Evolutionary conservation across 2,797 vertebrate species (phyloP).

Genomic region (Philypnodon macrostomus): DNA sequence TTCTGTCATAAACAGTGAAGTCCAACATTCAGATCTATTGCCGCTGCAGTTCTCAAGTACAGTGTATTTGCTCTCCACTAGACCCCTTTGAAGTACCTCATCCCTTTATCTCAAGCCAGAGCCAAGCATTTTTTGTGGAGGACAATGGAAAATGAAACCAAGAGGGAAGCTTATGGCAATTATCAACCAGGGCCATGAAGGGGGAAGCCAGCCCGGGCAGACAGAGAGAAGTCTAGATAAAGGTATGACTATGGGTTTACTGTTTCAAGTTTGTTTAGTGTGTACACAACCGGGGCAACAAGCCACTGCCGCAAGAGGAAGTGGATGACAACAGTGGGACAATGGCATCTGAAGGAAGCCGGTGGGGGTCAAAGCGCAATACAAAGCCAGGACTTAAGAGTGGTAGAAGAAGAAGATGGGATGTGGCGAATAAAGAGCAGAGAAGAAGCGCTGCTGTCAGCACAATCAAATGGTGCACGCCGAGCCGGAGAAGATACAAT

Average conservation of each 20-base stretch:
- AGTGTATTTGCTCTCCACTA: slow-evolving; percentile 91
- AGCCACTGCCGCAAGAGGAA: slow-evolving; percentile 59
- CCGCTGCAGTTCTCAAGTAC: slow-evolving; percentile 89
- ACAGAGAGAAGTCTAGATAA: slow-evolving; percentile 41
- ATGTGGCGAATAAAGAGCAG: slow-evolving; percentile 34
- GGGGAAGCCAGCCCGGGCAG: slow-evolving; percentile 75
- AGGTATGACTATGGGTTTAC: slow-evolving; percentile 57
- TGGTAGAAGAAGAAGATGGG: slow-evolving; percentile 14
- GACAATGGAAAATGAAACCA: slow-evolving; percentile 92
- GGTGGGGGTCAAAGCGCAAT: slow-evolving; percentile 37
- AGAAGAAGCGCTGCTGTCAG: slow-evolving; percentile 71
- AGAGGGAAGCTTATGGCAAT: slow-evolving; percentile 86
- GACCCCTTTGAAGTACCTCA: slow-evolving; percentile 97
- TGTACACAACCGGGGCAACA: slow-evolving; percentile 57
- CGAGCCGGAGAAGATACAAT: slow-evolving; percentile 77
- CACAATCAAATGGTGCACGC: slow-evolving; percentile 77
- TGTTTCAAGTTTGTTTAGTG: slow-evolving; percentile 71
- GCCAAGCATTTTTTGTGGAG: slow-evolving; percentile 89
- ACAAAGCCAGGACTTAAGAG: slow-evolving; percentile 23
- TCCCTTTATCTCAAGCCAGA: slow-evolving; percentile 98
- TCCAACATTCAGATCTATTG: slow-evolving; percentile 48
- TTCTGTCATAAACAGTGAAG: slow-evolving; percentile 51
- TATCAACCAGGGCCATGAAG: slow-evolving; percentile 80
- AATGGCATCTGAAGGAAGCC: slow-evolving; percentile 60
- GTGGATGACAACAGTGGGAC: slow-evolving; percentile 68